A percentile compares a stretch with the other conserved stretches of the same genome.
Evolutionary conservation across 2,888 invertebrate species (phyloP).

Genomic region (Lasioglossum morio): DNA sequence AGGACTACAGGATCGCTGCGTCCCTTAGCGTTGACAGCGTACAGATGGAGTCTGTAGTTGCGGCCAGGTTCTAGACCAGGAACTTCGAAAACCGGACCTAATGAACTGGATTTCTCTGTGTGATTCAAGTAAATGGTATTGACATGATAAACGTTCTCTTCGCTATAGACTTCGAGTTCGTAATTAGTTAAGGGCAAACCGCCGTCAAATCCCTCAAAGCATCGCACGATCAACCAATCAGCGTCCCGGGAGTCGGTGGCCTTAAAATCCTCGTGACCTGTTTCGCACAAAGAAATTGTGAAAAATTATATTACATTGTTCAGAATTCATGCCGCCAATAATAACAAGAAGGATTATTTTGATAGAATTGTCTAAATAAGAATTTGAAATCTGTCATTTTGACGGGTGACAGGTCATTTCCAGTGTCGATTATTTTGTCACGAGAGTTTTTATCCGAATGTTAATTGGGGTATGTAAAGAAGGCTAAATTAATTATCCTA

Average conservation of each 20-base stretch:
- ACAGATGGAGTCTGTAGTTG: conserved; percentile 92
- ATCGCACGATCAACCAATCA: conserved; percentile 94
- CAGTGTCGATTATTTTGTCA: neutral
- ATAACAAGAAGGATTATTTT: neutral
- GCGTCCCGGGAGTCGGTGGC: conserved; percentile 82
- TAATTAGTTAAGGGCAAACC: conserved; percentile 91
- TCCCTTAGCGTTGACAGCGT: conserved; percentile 95
- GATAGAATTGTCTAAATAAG: neutral
- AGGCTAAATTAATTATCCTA: neutral
- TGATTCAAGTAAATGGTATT: conserved; percentile 79
- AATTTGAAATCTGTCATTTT: neutral
- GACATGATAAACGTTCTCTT: conserved; percentile 79
- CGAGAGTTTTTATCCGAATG: neutral
- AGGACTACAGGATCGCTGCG: conserved; percentile 93
- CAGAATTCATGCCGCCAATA: neutral
- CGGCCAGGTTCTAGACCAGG: conserved; percentile 90
- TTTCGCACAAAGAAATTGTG: conserved; percentile 20
- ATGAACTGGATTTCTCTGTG: conserved; percentile 73
- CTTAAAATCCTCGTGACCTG: conserved; percentile 80
- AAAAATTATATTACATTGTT: neutral
- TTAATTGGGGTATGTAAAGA: neutral
- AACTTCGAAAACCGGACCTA: conserved; percentile 88
- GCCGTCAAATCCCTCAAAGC: conserved; percentile 94
- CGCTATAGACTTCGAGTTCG: conserved; percentile 81
- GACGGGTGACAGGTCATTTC: neutral